Evolutionary conservation across 1,140 invertebrate species (phyloP).

Genomic region (Aporrectodea caliginosa): DNA sequence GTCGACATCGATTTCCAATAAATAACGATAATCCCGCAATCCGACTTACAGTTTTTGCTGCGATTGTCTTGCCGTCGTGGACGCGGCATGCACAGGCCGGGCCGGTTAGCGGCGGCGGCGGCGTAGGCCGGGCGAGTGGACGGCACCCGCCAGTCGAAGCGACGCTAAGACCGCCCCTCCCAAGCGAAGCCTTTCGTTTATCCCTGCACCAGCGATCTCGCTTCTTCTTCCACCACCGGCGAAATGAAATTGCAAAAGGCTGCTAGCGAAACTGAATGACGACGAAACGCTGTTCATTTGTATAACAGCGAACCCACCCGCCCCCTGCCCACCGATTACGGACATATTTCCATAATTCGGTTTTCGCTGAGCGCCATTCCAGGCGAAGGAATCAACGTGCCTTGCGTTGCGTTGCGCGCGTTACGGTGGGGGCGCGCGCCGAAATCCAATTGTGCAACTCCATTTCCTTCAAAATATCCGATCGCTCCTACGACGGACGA

Average conservation of each 20-base stretch:
- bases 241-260: background rate
- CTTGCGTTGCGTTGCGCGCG: no score
- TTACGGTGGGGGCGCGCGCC: background rate
- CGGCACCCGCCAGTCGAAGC: background rate
- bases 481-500: no score
- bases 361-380: no score
- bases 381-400: no score
- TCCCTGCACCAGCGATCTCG: no score
- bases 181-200: no score
- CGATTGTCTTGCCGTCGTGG: background rate
- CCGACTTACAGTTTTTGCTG: no score
- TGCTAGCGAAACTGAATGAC: background rate
- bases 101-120: background rate
- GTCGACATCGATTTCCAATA: background rate
- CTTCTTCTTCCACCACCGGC: no score
- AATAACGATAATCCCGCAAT: background rate
- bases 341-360: no score
- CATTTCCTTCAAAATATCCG: background rate
- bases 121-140: background rate
- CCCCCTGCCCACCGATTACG: no score
- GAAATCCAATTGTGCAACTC: background rate
- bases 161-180: background rate
- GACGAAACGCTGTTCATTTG: background rate
- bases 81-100: no score
- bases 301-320: no score